phyloP scores from a whole-genome alignment of 2,888 invertebrate species.

The Xylota segnis region DNA sequence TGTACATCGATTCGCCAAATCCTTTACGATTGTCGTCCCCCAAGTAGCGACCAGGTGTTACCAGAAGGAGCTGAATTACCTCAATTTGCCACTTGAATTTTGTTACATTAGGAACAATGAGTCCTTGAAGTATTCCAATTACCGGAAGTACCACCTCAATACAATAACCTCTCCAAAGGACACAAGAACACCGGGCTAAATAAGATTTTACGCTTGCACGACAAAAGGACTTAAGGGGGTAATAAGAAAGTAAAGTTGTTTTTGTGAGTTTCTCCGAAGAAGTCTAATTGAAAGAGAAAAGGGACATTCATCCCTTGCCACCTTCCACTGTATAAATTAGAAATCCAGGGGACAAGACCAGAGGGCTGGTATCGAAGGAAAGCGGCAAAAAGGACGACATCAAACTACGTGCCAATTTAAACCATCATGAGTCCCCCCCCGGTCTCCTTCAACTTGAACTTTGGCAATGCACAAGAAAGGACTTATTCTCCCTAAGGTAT shows the following conservation, averaged over 20 bases:
- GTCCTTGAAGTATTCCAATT: slow-evolving; percentile 73
- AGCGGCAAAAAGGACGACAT: slow-evolving; percentile 67
- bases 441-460: slow-evolving; percentile 19
- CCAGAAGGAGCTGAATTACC: slow-evolving; percentile 63
- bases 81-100: slow-evolving; percentile 75
- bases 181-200: slow-evolving; percentile 62
- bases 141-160: slow-evolving; percentile 71
- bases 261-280: slow-evolving; percentile 34
- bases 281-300: slow-evolving; percentile 74
- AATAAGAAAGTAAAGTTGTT: slow-evolving; percentile 71
- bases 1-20: neutral
- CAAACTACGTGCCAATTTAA: slow-evolving; percentile 74
- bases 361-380: slow-evolving; percentile 26
- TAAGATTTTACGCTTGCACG: slow-evolving; percentile 69
- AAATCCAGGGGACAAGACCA: slow-evolving; percentile 32
- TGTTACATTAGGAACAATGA: slow-evolving; percentile 72
- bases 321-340: slow-evolving; percentile 55
- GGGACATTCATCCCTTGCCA: slow-evolving; percentile 64
- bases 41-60: slow-evolving; percentile 59
- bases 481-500: slow-evolving; percentile 61
- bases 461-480: slow-evolving; percentile 11
- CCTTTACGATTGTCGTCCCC: neutral
- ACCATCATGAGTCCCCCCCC: slow-evolving; percentile 51
- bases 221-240: slow-evolving; percentile 73
- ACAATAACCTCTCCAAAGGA: slow-evolving; percentile 48